Conservation (phyloP, 2,113 vertebrate genomes). For the Meleagris gallopavo region DNA sequence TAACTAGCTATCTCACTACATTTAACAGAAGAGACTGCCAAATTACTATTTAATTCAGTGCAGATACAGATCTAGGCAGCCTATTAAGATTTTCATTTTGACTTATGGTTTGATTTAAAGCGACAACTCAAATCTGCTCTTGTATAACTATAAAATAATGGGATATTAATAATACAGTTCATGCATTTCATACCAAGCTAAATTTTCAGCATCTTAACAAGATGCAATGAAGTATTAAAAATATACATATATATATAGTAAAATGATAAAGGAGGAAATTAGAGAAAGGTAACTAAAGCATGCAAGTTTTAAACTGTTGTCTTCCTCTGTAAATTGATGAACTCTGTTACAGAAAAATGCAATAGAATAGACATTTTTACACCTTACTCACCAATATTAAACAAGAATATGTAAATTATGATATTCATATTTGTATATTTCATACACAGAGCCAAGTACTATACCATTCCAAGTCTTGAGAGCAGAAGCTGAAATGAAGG, state of each 20-base stretch:
- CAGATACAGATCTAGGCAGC: constrained; percentile 53
- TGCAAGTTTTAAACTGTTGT: not conserved
- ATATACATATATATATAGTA: not conserved
- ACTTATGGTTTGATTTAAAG: constrained; percentile 63
- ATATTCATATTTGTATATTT: not conserved
- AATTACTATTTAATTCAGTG: constrained; percentile 69
- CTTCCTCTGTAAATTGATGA: not conserved
- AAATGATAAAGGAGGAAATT: constrained; percentile 32
- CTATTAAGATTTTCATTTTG: constrained; percentile 45
- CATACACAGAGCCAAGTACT: not conserved
- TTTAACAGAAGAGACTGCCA: constrained; percentile 51
- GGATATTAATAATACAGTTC: constrained; percentile 67
- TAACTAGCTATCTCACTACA: constrained; percentile 44
- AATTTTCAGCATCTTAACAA: constrained; percentile 49
- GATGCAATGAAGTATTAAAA: constrained; percentile 59
- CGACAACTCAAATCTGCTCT: constrained; percentile 64
- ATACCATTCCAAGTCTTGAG: not conserved
- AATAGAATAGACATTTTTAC: not conserved
- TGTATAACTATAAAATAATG: constrained; percentile 63
- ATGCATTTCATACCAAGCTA: constrained; percentile 53
- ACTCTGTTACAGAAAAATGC: not conserved
- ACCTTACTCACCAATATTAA: not conserved
- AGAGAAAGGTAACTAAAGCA: constrained; percentile 29
- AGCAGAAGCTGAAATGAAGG: constrained; percentile 8
- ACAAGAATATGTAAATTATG: not conserved